phyloP scores from a whole-genome alignment of 2,888 invertebrate species.

The Platycnemis pennipes region DNA sequence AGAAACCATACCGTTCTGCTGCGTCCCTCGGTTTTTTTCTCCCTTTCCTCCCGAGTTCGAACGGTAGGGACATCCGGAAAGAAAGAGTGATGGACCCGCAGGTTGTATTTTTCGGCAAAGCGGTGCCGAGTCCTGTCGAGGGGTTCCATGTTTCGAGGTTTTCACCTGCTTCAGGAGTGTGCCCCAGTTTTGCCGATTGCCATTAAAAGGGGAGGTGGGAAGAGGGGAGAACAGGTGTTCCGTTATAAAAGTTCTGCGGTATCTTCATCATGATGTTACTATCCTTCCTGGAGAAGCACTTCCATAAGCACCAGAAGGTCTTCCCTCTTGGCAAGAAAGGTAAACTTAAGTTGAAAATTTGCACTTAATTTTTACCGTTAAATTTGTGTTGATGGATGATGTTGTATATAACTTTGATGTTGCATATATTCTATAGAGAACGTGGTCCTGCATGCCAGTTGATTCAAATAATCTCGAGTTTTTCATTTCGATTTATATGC shows the following conservation, averaged over 20 bases:
- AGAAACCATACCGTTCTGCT: too few relatives aligned
- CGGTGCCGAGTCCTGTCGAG: not conserved
- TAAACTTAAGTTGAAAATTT: constrained; percentile 35
- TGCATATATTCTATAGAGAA: not conserved
- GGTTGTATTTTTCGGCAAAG: not conserved
- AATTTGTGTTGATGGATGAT: not conserved
- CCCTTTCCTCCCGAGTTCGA: not conserved
- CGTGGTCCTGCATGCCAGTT: not conserved
- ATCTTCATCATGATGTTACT: constrained; percentile 70
- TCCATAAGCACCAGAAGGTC: constrained; percentile 68
- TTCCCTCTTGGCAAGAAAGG: constrained; percentile 69
- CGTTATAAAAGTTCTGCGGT: not conserved
- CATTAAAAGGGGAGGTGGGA: not conserved
- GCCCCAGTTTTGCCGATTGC: not conserved
- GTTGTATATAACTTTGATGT: not conserved
- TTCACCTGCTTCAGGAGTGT: not conserved
- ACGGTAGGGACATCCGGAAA: not conserved
- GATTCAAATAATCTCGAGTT: too few relatives aligned
- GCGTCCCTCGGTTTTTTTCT: not conserved
- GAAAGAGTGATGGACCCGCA: not conserved
- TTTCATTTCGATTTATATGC: too few relatives aligned
- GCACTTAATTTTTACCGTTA: not conserved
- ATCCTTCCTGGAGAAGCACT: constrained; percentile 71
- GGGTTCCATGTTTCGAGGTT: not conserved
- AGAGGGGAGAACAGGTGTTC: not conserved